Evolutionary conservation across 2,888 invertebrate genomes (phyloP).

Genomic region (Scaptodrosophila latifasciaeformis): DNA sequence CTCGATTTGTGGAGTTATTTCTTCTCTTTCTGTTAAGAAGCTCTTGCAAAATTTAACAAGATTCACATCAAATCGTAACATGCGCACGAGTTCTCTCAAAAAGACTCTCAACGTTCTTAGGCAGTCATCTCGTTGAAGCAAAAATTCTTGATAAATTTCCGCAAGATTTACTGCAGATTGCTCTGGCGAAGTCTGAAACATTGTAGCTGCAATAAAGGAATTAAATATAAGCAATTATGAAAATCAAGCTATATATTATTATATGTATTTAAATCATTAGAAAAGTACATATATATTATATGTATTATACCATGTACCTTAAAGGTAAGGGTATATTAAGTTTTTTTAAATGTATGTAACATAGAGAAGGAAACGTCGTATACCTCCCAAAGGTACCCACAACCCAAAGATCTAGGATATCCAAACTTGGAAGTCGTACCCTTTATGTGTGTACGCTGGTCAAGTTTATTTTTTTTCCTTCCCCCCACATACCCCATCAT

Average conservation of each 20-base stretch:
- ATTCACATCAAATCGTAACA: slow-evolving; percentile 87
- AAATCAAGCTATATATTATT: not conserved
- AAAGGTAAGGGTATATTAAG: too few relatives aligned
- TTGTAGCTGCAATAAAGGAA: slow-evolving; percentile 78
- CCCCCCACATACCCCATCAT: too few relatives aligned
- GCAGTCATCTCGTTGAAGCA: slow-evolving; percentile 93
- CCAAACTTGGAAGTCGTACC: too few relatives aligned
- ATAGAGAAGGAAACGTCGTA: too few relatives aligned
- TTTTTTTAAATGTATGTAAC: too few relatives aligned
- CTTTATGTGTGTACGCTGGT: too few relatives aligned
- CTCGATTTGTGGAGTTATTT: slow-evolving; percentile 79
- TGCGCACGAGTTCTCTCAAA: slow-evolving; percentile 91
- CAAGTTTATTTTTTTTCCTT: too few relatives aligned
- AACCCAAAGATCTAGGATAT: too few relatives aligned
- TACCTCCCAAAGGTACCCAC: too few relatives aligned
- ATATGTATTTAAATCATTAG: too few relatives aligned
- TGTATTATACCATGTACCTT: too few relatives aligned
- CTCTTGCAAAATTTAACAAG: slow-evolving; percentile 86
- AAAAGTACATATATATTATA: too few relatives aligned
- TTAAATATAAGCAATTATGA: not conserved
- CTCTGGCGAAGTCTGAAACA: slow-evolving; percentile 90
- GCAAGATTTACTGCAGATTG: slow-evolving; percentile 88
- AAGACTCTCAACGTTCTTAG: slow-evolving; percentile 89
- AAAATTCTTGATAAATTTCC: slow-evolving; percentile 89
- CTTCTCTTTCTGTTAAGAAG: slow-evolving; percentile 80